These are phyloP conservation scores for Drosophila birchii DNA, from an alignment of 2,888 invertebrate genomes.

Conservation along the genomic window DNA sequence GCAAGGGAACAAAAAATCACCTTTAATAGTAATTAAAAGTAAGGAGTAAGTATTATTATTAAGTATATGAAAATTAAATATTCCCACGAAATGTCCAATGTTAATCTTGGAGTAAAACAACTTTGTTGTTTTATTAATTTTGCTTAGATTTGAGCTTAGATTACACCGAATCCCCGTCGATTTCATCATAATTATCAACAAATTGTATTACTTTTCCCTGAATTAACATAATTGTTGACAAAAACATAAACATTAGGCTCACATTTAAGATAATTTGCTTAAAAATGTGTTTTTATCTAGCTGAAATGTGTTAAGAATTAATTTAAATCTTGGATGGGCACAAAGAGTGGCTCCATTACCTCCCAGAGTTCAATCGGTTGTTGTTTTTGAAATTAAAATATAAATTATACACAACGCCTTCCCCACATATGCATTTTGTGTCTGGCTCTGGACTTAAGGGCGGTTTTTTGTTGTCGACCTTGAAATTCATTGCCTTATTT, in stretches of 20 bases:
- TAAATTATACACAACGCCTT: not conserved
- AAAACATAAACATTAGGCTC: not conserved
- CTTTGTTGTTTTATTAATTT: not conserved
- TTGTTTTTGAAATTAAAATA: not conserved
- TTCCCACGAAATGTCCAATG: not conserved
- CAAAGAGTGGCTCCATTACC: not conserved
- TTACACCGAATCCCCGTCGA: not conserved
- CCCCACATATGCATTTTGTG: not conserved
- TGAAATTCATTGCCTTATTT: not conserved
- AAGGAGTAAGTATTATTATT: not conserved
- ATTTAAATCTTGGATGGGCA: not conserved
- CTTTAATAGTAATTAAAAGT: not conserved
- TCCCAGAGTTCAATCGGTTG: not conserved
- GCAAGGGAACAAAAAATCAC: not conserved
- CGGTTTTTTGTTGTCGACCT: conserved; percentile 8
- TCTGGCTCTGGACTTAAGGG: conserved; percentile 2
- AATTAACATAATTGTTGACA: not conserved
- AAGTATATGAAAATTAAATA: not conserved
- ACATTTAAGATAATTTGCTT: no score
- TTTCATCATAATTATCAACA: not conserved
- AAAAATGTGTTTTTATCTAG: not conserved
- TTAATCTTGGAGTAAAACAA: not conserved
- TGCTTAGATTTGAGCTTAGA: not conserved
- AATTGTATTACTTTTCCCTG: not conserved
- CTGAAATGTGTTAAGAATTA: not conserved